Evolutionary conservation across 1,140 invertebrate genomes (phyloP).

Genomic region (Lithobius niger): DNA sequence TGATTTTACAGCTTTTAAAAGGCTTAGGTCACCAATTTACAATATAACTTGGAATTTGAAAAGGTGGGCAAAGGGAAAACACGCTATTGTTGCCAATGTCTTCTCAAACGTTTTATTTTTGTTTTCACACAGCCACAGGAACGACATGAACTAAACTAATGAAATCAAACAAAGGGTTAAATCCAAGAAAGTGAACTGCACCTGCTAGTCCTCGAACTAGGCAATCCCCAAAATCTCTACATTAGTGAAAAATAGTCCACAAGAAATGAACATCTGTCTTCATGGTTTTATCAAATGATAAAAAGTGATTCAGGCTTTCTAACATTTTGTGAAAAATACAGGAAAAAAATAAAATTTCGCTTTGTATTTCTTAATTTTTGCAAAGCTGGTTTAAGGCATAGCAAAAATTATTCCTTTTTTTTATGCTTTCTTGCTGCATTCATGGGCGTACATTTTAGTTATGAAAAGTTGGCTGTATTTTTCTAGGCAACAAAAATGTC

Average conservation of each 20-base stretch:
- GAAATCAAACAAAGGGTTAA: background rate
- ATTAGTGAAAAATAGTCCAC: background rate
- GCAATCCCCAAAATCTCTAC: background rate
- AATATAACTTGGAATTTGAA: no score
- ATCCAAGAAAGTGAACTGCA: background rate
- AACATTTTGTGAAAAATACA: background rate
- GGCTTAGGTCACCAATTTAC: no score
- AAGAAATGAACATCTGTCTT: background rate
- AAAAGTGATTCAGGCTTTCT: slow-evolving; percentile 2
- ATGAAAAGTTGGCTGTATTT: background rate
- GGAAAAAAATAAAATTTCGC: background rate
- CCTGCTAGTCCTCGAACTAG: background rate
- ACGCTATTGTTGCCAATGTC: no score
- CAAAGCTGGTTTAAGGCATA: background rate
- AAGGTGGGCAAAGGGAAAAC: no score
- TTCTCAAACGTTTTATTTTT: no score
- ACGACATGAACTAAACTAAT: background rate
- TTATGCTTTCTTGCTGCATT: background rate
- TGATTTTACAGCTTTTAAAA: no score
- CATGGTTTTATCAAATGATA: background rate
- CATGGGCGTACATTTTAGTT: background rate
- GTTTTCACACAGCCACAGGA: background rate
- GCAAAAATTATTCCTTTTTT: background rate
- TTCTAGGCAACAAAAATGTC: background rate
- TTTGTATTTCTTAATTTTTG: background rate